phyloP scores from a whole-genome alignment of 1,140 invertebrate species.

The Drosophila busckii region DNA sequence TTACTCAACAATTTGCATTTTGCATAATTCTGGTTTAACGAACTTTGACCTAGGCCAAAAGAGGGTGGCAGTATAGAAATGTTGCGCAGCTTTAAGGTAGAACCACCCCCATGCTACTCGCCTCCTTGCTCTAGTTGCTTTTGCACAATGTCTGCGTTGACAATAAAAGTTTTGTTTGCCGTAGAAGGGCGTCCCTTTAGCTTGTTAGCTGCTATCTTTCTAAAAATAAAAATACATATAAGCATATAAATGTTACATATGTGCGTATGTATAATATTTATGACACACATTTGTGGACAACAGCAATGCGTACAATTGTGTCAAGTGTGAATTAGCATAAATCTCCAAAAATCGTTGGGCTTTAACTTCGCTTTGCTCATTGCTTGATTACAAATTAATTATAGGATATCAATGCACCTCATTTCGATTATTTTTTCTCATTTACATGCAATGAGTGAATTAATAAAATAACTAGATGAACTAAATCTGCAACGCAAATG shows the following conservation, averaged over 20 bases:
- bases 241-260: conserved; percentile 1
- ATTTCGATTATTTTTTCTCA: too few species aligned
- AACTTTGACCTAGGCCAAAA: conserved; percentile 26
- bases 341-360: conserved; percentile 2
- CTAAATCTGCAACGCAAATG: too few species aligned
- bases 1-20: conserved; percentile 7
- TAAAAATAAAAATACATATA: conserved; percentile 14
- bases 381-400: too few species aligned
- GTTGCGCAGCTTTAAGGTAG: conserved; percentile 11
- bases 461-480: too few species aligned
- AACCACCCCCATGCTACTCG: neutral
- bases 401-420: too few species aligned
- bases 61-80: neutral
- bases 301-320: conserved; percentile 21
- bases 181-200: conserved; percentile 36
- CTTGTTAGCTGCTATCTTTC: conserved; percentile 48
- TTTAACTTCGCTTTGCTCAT: too few species aligned
- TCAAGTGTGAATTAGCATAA: conserved; percentile 23
- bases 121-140: neutral
- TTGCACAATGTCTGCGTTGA: neutral
- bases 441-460: too few species aligned
- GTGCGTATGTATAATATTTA: conserved; percentile 25
- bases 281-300: conserved; percentile 30
- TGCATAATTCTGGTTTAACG: conserved; percentile 3
- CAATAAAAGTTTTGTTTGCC: conserved; percentile 26